Evolutionary conservation across 1,140 invertebrate species (phyloP).

Genomic region (Daktulosphaira vitifoliae): DNA sequence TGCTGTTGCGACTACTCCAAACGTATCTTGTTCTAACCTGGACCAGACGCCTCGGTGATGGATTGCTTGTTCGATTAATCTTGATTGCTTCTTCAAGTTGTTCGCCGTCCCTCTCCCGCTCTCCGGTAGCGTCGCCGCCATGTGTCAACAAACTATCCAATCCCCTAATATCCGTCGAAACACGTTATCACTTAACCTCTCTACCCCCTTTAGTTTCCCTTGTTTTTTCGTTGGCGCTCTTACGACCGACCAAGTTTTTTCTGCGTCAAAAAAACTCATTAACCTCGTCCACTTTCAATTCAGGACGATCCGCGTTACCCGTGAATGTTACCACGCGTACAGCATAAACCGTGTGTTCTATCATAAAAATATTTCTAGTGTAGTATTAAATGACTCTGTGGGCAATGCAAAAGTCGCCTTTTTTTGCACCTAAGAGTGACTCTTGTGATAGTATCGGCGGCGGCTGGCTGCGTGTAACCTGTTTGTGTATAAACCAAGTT

Average conservation of each 20-base stretch:
- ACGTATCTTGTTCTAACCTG: constrained; percentile 33
- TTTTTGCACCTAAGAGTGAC: background rate
- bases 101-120: background rate
- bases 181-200: constrained; percentile 34
- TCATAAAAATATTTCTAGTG: too few species aligned
- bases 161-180: constrained; percentile 33
- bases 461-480: background rate
- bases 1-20: constrained; percentile 1
- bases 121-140: background rate
- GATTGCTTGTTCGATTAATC: constrained; percentile 34
- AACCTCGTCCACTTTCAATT: background rate
- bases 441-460: too few species aligned
- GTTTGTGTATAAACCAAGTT: too few species aligned
- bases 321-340: too few species aligned
- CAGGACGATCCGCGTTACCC: too few species aligned
- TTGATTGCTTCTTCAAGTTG: constrained; percentile 34
- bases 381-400: too few species aligned
- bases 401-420: background rate
- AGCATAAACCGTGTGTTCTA: too few species aligned
- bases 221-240: background rate
- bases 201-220: background rate
- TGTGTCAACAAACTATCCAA: constrained; percentile 32
- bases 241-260: constrained; percentile 13
- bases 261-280: constrained; percentile 10
- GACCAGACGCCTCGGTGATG: constrained; percentile 32